phyloP scores from a whole-genome alignment of 2,113 vertebrate genomes.

The Pelvicachromis taeniatus region DNA sequence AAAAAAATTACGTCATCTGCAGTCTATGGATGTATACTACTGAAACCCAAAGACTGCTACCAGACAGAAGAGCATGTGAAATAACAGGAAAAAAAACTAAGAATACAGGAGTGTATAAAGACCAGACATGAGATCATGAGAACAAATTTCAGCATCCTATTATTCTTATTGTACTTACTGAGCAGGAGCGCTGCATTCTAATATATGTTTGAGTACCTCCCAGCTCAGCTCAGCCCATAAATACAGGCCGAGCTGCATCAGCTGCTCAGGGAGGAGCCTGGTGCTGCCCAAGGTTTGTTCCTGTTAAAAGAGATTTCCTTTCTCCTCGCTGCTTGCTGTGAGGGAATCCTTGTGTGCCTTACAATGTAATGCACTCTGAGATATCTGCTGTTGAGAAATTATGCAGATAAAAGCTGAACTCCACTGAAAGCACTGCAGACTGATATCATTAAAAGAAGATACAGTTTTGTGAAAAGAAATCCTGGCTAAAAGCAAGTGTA shows the following conservation, averaged over 20 bases:
- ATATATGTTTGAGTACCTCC: not conserved
- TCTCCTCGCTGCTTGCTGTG: not conserved
- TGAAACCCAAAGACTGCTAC: not conserved
- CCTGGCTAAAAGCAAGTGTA: not conserved
- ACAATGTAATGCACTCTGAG: not conserved
- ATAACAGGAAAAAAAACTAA: too few relatives aligned
- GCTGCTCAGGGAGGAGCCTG: not conserved
- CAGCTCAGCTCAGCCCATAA: not conserved
- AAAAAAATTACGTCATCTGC: not conserved
- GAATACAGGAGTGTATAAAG: not conserved
- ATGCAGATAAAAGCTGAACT: not conserved
- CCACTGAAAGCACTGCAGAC: not conserved
- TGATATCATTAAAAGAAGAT: not conserved
- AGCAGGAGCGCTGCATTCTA: not conserved
- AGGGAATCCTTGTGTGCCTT: not conserved
- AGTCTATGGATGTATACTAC: not conserved
- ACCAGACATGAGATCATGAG: fast-evolving
- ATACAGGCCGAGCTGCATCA: not conserved
- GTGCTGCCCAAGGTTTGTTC: not conserved
- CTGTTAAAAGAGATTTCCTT: not conserved
- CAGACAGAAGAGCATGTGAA: too few relatives aligned
- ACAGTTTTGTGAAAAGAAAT: fast-evolving
- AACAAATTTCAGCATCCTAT: not conserved
- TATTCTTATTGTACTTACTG: not conserved
- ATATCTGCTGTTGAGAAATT: not conserved